Evolutionary conservation across 1,140 invertebrate species (phyloP).

Genomic region (Macrobrachium rosenbergii): DNA sequence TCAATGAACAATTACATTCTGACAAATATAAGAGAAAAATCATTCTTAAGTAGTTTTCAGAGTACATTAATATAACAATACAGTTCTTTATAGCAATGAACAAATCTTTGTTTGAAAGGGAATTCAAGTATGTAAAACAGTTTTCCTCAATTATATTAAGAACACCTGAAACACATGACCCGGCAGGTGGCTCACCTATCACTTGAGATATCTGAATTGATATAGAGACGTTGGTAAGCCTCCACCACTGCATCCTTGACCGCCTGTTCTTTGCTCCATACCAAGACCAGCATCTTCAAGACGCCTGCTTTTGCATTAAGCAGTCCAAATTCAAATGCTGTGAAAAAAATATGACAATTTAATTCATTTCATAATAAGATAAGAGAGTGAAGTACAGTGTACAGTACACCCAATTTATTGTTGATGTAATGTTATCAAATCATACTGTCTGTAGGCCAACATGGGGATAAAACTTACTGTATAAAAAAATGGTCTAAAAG

Average conservation of each 20-base stretch:
- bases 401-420: too few species aligned
- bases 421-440: too few species aligned
- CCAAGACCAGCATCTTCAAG: constrained; percentile 81
- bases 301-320: constrained; percentile 80
- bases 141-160: background rate
- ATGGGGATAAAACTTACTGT: too few species aligned
- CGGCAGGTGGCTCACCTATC: constrained; percentile 39
- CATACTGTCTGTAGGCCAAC: too few species aligned
- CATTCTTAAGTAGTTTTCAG: too few species aligned
- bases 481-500: too few species aligned
- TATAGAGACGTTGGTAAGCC: constrained; percentile 79
- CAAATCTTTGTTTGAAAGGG: too few species aligned
- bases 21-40: too few species aligned
- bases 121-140: too few species aligned
- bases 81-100: too few species aligned
- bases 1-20: background rate
- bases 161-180: background rate
- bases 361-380: background rate
- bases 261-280: constrained; percentile 79
- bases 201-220: constrained; percentile 68
- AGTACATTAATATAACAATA: too few species aligned
- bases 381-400: too few species aligned
- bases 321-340: constrained; percentile 83
- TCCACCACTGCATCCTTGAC: constrained; percentile 76
- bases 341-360: background rate